Evolutionary conservation across 2,797 vertebrate species (phyloP), one percentile per base, ranked within the genome.

Genomic region (Sebastes kiyomatsui): DNA sequence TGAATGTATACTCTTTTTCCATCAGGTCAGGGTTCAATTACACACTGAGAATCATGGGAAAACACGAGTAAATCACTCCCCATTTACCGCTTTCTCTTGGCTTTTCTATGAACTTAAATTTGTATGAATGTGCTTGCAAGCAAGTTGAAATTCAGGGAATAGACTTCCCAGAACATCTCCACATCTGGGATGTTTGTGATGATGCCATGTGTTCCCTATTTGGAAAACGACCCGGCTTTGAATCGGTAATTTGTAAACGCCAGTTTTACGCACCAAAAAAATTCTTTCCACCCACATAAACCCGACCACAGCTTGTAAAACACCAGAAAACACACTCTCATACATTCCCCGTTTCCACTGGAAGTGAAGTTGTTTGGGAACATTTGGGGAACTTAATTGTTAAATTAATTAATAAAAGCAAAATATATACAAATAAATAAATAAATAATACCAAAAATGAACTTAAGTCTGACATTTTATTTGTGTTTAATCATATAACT

Each of bases 21-120:
- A 42, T 67, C 3, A 46, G 23, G 25, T 30, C 80, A 77, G 27
- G 6, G 81, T 80, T 80, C 6, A 80, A 7, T n/a, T 18, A 35
- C 67, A 49, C 2, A 1, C 8, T 3, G 2, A 22, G 3, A 16
- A 14, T 67, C 20, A 42, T 75, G 54, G 71, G 64, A 78, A 85
- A 80, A 28, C 7, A 49, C 4, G 1, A 33, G 7, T 38, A 1
- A 22, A 56, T 38, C 62, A n/a, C 54, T 22, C 67, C 49, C 5
- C 30, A 10, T 27, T n/a, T 0, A 20, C 0, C 2, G n/a, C 8
- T 46, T 30, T 66, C 54, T 28, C 10, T 14, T 8, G 1, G 6
- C 4, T 68, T 68, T 25, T 23, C 27, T 55, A 6, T 23, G 7
- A 30, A 52, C 4, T 14, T 22, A 5, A 20, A 6, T n/a, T 52